phyloP scores from a whole-genome alignment of 2,888 invertebrate genomes.

The Listrodromus nycthemerus region DNA sequence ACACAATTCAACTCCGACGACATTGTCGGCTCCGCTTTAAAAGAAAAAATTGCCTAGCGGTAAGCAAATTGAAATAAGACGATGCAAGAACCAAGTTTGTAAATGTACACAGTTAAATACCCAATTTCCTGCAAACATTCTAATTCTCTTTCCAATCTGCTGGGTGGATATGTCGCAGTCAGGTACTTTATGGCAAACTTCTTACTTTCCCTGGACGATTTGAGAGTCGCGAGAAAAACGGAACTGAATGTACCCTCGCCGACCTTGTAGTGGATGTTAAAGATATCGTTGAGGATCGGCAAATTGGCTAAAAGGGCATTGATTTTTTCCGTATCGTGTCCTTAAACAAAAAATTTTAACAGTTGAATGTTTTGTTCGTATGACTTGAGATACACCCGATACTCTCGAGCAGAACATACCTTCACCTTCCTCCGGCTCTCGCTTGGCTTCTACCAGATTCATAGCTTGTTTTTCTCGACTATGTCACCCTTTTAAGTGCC shows the following conservation, averaged over 20 bases:
- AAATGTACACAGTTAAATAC: slow-evolving; percentile 82
- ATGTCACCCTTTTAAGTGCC: background rate
- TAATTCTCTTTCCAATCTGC: slow-evolving; percentile 92
- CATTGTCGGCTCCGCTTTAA: slow-evolving; percentile 92
- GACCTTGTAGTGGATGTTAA: slow-evolving; percentile 89
- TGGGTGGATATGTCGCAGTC: slow-evolving; percentile 94
- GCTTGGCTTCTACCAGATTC: slow-evolving; percentile 37
- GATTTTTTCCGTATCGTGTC: slow-evolving; percentile 77
- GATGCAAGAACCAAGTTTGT: background rate
- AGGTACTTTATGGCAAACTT: slow-evolving; percentile 94
- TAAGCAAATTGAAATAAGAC: slow-evolving; percentile 2
- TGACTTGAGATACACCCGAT: background rate
- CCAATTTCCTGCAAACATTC: slow-evolving; percentile 92
- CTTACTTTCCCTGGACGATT: slow-evolving; percentile 84
- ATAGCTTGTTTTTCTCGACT: slow-evolving; percentile 17
- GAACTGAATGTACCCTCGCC: slow-evolving; percentile 95
- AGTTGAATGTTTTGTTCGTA: background rate
- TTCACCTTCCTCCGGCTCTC: slow-evolving; percentile 42
- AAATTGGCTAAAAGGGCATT: slow-evolving; percentile 85
- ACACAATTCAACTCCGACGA: slow-evolving; percentile 92
- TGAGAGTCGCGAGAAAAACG: slow-evolving; percentile 91
- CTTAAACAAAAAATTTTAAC: slow-evolving; percentile 23
- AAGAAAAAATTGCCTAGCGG: slow-evolving; percentile 38
- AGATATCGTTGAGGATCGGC: slow-evolving; percentile 88
- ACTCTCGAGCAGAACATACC: background rate